A percentile compares a stretch with the other conserved stretches of the same genome.
Conservation (phyloP, 1,140 invertebrate species). For the Drosophila pseudoananassae region DNA sequence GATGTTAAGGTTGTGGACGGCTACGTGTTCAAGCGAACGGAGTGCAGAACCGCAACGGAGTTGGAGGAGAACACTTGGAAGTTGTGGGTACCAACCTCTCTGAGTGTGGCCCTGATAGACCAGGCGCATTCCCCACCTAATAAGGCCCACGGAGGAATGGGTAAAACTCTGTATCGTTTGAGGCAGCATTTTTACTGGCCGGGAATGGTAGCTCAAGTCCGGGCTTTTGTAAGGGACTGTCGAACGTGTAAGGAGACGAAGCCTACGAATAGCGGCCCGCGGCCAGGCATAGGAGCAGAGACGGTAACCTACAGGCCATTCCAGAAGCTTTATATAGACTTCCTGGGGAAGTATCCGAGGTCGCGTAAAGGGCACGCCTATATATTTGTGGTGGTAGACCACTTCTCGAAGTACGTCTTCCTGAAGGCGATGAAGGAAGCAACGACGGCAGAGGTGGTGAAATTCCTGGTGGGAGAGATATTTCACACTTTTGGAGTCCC, state of each 20-base stretch:
- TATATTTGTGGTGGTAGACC: conserved; percentile 11
- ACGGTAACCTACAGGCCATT: conserved; percentile 1
- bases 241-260: too few relatives aligned
- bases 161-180: neutral
- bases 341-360: conserved; percentile 5
- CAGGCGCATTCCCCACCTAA: too few relatives aligned
- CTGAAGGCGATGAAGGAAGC: neutral
- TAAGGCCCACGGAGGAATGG: too few relatives aligned
- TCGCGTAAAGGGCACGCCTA: conserved; percentile 1
- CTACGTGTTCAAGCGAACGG: neutral
- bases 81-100: too few relatives aligned
- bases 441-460: neutral
- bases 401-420: conserved; percentile 1
- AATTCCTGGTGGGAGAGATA: neutral
- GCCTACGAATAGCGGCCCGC: neutral
- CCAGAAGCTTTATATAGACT: conserved; percentile 8
- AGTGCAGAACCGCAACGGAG: neutral
- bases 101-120: too few relatives aligned
- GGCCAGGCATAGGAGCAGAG: too few relatives aligned
- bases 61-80: neutral
- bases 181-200: conserved; percentile 4
- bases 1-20: conserved; percentile 9
- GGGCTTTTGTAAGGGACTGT: neutral
- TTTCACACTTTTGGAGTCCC: neutral
- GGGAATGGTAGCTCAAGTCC: neutral